Evolutionary conservation across 2,797 vertebrate genomes (phyloP).

Genomic region (Clarias platycephalus): DNA sequence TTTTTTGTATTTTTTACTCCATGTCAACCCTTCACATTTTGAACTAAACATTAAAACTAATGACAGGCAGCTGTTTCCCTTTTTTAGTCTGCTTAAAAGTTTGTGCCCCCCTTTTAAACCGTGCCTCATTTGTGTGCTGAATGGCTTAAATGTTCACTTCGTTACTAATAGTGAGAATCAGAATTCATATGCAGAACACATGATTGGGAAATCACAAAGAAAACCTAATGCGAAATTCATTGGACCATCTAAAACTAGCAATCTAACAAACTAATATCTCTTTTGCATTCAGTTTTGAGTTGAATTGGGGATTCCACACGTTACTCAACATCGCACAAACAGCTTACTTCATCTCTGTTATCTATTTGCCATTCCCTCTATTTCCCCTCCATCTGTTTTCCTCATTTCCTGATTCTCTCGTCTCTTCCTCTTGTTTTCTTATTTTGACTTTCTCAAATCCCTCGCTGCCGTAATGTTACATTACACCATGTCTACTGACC

Average conservation of each 20-base stretch:
- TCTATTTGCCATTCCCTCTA: conserved; percentile 5
- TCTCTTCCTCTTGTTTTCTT: background rate
- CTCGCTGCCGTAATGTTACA: background rate
- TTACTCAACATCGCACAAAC: background rate
- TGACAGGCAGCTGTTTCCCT: background rate
- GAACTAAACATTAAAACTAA: background rate
- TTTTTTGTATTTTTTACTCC: background rate
- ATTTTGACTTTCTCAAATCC: conserved; percentile 28
- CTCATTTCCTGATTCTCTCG: no score
- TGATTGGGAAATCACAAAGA: no score
- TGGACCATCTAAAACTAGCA: no score
- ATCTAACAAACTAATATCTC: no score
- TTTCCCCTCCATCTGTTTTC: background rate
- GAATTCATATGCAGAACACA: no score
- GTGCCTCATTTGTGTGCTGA: background rate
- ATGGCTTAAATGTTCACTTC: background rate
- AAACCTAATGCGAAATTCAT: background rate
- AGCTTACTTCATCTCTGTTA: background rate
- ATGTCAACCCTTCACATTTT: background rate
- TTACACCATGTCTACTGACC: conserved; percentile 14
- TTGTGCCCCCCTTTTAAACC: background rate
- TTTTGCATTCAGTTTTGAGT: background rate
- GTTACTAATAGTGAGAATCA: no score
- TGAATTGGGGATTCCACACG: background rate
- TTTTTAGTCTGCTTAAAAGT: background rate